A percentile compares a stretch with the other conserved stretches of the same genome.
Conservation (phyloP, 2,888 invertebrate species). For the Atethmia centrago region DNA sequence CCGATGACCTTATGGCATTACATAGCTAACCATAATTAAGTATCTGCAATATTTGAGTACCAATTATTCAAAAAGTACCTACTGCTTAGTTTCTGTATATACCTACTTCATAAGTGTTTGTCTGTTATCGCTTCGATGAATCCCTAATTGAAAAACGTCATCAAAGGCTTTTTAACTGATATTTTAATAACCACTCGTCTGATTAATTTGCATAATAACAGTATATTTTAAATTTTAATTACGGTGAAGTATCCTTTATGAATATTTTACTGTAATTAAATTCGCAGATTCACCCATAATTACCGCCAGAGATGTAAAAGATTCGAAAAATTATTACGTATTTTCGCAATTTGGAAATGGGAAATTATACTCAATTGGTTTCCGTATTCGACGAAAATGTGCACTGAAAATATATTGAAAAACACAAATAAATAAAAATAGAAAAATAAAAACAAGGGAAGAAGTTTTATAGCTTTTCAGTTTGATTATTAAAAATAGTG, state of each 20-base stretch:
- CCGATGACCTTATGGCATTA: too few relatives aligned
- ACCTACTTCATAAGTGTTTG: background rate
- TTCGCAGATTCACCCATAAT: slow-evolving; percentile 39
- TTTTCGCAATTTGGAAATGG: slow-evolving; percentile 31
- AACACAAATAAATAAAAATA: too few relatives aligned
- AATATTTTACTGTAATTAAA: slow-evolving; percentile 56
- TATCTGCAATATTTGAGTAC: background rate
- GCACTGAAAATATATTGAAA: background rate
- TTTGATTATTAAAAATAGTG: background rate
- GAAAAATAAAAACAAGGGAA: background rate
- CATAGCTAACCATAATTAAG: background rate
- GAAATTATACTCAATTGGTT: slow-evolving; percentile 25
- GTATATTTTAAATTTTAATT: slow-evolving; percentile 54
- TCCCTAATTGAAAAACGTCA: slow-evolving; percentile 48
- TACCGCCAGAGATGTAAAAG: slow-evolving; percentile 29
- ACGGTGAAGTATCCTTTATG: slow-evolving; percentile 49
- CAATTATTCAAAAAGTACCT: background rate
- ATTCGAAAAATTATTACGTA: slow-evolving; percentile 19
- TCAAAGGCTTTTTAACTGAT: slow-evolving; percentile 44
- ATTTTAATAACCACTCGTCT: slow-evolving; percentile 42
- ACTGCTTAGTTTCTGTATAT: background rate
- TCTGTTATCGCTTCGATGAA: slow-evolving; percentile 2
- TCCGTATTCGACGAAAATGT: slow-evolving; percentile 2
- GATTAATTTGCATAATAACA: slow-evolving; percentile 49
- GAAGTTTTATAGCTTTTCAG: background rate